Percentiles rank a stretch among this genome's conserved stretches.
Conservation (phyloP, 2,797 vertebrate genomes). For the Gallinago stenura region DNA sequence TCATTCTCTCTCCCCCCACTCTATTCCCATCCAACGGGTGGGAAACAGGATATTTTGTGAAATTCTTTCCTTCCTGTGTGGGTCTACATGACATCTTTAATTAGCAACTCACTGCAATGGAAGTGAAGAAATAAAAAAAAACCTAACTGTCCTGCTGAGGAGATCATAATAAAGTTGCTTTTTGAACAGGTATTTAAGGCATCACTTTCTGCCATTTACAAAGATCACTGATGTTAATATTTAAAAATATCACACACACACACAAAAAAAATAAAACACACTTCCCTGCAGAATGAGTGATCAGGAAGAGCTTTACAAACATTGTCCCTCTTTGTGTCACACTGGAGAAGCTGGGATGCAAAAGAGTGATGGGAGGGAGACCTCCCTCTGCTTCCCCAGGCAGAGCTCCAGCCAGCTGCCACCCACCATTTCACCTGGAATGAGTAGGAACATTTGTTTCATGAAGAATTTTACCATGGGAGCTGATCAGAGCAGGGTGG, state of each 20-base stretch:
- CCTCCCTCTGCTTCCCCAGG: neutral
- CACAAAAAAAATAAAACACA: neutral
- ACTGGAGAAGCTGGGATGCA: neutral
- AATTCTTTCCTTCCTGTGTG: slow-evolving; percentile 71
- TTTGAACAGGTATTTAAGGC: slow-evolving; percentile 52
- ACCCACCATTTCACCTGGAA: neutral
- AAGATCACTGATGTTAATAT: neutral
- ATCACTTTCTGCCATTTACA: neutral
- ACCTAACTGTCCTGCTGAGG: neutral
- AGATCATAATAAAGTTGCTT: neutral
- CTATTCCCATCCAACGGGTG: slow-evolving; percentile 67
- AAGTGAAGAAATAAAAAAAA: slow-evolving; percentile 25
- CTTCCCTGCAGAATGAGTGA: neutral
- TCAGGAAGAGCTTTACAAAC: slow-evolving; percentile 34
- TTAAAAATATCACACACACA: slow-evolving; percentile 34
- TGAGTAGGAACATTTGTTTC: neutral
- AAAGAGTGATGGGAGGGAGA: neutral
- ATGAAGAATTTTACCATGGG: neutral
- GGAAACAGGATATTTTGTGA: slow-evolving; percentile 79
- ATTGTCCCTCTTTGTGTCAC: neutral
- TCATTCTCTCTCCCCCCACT: slow-evolving; percentile 70
- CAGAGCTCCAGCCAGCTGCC: neutral
- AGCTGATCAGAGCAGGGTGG: neutral
- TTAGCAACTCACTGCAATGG: slow-evolving; percentile 53
- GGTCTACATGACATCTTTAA: slow-evolving; percentile 64